phyloP scores from a whole-genome alignment of 2,888 invertebrate genomes.

The Athalia cordata region DNA sequence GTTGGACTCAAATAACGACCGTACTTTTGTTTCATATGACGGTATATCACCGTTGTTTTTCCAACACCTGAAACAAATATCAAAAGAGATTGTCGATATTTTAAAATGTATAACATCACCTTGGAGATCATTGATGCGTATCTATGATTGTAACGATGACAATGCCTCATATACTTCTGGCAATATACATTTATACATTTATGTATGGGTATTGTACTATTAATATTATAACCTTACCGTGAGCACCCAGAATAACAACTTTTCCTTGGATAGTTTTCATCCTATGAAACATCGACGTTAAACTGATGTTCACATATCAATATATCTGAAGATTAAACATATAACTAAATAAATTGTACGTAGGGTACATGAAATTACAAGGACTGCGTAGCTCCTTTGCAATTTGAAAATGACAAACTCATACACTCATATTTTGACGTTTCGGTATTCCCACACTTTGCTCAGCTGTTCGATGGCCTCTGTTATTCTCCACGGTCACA shows the following conservation, averaged over 20 bases:
- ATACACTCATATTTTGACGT: no score
- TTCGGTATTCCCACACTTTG: no score
- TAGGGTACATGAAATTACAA: no score
- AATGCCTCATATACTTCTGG: no score
- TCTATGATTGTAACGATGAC: no score
- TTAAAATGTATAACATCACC: neutral
- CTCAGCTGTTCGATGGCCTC: no score
- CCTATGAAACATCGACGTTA: slow-evolving; percentile 51
- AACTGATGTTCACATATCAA: neutral
- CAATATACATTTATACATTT: no score
- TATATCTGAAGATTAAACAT: neutral
- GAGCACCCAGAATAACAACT: slow-evolving; percentile 88
- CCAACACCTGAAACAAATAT: slow-evolving; percentile 84
- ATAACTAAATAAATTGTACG: neutral
- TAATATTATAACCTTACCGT: slow-evolving; percentile 77
- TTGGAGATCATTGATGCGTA: no score
- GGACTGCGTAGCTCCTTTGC: neutral
- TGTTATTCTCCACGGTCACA: no score
- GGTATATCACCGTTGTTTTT: slow-evolving; percentile 89
- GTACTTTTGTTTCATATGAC: slow-evolving; percentile 87
- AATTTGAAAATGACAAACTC: neutral
- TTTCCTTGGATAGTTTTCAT: slow-evolving; percentile 90
- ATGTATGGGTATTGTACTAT: neutral
- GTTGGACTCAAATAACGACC: slow-evolving; percentile 87
- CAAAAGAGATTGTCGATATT: slow-evolving; percentile 14